phyloP scores from a whole-genome alignment of 2,888 invertebrate genomes.

The Aphidoletes aphidimyza region DNA sequence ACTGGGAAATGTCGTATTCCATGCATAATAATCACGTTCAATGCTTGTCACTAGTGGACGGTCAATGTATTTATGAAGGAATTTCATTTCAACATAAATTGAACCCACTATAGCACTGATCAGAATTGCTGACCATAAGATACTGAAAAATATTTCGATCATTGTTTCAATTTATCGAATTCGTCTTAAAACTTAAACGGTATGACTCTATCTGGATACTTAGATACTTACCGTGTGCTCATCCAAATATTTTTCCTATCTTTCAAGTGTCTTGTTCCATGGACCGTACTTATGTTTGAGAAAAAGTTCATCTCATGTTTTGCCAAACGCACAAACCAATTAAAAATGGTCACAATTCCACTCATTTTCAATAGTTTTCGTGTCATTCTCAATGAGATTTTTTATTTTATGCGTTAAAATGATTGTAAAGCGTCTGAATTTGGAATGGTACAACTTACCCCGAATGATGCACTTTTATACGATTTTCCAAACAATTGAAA shows the following conservation, averaged over 20 bases:
- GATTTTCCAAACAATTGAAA: no score
- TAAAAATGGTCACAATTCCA: no score
- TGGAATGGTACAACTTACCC: no score
- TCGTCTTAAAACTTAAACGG: no score
- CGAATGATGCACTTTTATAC: no score
- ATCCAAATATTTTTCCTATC: not conserved
- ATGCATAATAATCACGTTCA: conserved; percentile 58
- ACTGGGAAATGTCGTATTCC: conserved; percentile 59
- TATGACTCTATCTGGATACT: no score
- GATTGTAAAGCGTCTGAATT: no score
- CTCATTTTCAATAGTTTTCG: no score
- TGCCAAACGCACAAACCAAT: no score
- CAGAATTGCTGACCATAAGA: not conserved
- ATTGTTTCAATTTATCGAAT: not conserved
- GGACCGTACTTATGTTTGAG: not conserved
- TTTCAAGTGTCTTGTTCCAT: not conserved
- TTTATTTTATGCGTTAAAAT: no score
- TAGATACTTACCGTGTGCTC: not conserved
- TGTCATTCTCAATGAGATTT: no score
- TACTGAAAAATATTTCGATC: not conserved
- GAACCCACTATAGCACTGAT: not conserved
- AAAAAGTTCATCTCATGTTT: no score
- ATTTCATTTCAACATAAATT: not conserved
- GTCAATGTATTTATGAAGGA: not conserved
- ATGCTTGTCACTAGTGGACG: conserved; percentile 58